phyloP scores from a whole-genome alignment of 2,113 vertebrate genomes.

The Stegostoma tigrinum region DNA sequence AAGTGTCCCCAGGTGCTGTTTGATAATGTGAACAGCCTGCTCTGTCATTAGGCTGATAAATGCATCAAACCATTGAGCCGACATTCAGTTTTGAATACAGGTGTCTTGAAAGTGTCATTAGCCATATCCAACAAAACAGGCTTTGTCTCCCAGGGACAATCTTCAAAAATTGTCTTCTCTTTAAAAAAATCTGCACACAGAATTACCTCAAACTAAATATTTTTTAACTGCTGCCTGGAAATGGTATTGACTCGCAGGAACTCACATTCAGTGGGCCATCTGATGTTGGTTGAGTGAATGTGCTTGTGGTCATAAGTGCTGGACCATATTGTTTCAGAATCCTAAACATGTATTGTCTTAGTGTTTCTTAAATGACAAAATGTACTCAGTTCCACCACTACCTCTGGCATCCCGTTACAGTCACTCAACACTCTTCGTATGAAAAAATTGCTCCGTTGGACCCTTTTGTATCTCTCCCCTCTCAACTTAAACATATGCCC shows the following conservation, averaged over 20 bases:
- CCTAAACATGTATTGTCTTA: too few relatives aligned
- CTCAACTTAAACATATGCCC: too few relatives aligned
- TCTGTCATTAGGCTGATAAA: background rate
- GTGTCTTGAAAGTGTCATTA: background rate
- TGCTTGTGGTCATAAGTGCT: background rate
- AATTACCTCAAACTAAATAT: background rate
- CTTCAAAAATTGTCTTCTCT: background rate
- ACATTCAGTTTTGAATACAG: background rate
- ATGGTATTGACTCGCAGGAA: background rate
- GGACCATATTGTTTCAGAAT: background rate
- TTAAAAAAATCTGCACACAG: background rate
- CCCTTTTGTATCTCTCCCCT: too few relatives aligned
- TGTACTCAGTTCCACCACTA: too few relatives aligned
- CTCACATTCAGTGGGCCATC: background rate
- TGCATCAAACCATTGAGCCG: background rate
- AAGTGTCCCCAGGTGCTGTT: background rate
- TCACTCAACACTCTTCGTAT: too few relatives aligned
- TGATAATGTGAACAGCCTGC: background rate
- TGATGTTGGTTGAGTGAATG: background rate
- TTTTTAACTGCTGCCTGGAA: background rate
- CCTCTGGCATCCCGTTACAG: too few relatives aligned
- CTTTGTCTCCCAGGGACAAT: background rate
- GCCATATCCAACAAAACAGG: background rate
- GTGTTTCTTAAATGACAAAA: too few relatives aligned
- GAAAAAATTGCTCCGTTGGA: too few relatives aligned